Base-by-base conservation (phyloP, 2,113 vertebrate species). In the Oreochromis aureus region DNA sequence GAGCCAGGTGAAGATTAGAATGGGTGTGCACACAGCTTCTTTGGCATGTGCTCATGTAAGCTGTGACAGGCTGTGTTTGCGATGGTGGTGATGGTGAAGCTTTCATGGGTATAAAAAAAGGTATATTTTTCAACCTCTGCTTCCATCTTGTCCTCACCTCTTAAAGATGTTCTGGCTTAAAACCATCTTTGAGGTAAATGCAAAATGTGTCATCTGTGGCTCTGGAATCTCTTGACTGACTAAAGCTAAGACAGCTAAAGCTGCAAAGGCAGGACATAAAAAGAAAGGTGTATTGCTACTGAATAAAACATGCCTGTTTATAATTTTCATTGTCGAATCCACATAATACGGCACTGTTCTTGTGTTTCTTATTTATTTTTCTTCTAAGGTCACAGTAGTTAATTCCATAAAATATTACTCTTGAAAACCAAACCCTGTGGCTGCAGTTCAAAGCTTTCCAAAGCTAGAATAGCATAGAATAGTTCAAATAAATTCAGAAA, bases 21-120 rank as follows among this genome's bases (percentile, higher is more conserved):
- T 51, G 32, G 13, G 41, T 73, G 18, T n/a, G 10, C 22, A 10
- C 73, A 32, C 48, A 80, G 24, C 48, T 8, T 82, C 55, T 55
- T 10, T 73, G 6, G 36, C 87, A 39, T 82, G 85, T 71, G 59
- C 69, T 82, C 46, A n/a, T 27, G 63, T 81, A 78, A 81, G 39
- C 11, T 61, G 56, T 92, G 78, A 92, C 82, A 87, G 73, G 27
- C 59, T 86, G 61, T 87, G 78, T 69, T 84, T 89, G 54, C 82
- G 69, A 82, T 84, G 53, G 53, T 63, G 59, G 18, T 86, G 44
- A 82, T 82, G 58, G 73, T 19, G 46, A 73, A 86, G 59, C 81
- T 66, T 69, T 86, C 85, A 15, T 89, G 36, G 55, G 55, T 73
- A 91, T 89, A 80, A 87, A 87, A 32, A 91, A 94, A 71, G 5